Evolutionary conservation across 2,888 invertebrate species (phyloP).

Genomic region (Tholera decimalis): DNA sequence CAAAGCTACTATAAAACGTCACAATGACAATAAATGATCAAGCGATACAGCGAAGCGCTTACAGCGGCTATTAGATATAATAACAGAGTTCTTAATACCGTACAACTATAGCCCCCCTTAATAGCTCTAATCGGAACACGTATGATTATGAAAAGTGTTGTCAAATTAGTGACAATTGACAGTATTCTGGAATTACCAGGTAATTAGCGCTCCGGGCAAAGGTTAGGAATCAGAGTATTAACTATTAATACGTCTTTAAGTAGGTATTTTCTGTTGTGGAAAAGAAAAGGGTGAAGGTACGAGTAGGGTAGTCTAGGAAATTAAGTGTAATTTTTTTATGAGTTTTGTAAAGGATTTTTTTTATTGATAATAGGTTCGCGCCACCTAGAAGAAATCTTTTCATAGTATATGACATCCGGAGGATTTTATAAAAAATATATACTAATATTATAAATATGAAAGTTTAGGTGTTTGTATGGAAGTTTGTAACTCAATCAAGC

Average conservation of each 20-base stretch:
- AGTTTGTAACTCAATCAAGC: too few species aligned
- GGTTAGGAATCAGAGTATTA: conserved; percentile 54
- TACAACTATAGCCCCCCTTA: conserved; percentile 37
- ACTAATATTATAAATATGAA: too few species aligned
- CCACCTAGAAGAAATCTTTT: too few species aligned
- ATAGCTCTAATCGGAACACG: conserved; percentile 68
- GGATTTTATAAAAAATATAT: too few species aligned
- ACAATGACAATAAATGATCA: conserved; percentile 22
- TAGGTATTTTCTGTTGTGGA: conserved; percentile 15
- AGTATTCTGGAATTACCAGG: conserved; percentile 58
- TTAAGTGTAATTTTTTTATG: too few species aligned
- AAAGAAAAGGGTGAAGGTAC: conserved; percentile 12
- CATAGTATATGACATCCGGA: too few species aligned
- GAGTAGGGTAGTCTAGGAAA: conserved; percentile 1
- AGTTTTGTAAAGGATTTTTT: too few species aligned
- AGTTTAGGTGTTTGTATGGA: too few species aligned
- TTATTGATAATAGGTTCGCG: too few species aligned
- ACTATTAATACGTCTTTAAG: conserved; percentile 51
- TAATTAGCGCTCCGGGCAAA: conserved; percentile 56
- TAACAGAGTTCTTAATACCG: conserved; percentile 56
- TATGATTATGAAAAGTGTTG: conserved; percentile 77
- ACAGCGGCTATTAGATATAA: conserved; percentile 69
- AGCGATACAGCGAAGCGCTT: conserved; percentile 51
- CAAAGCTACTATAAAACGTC: conserved; percentile 1
- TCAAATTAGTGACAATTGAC: conserved; percentile 64